phyloP scores from a whole-genome alignment of 2,113 vertebrate genomes.

The Hippocampus mohnikei region DNA sequence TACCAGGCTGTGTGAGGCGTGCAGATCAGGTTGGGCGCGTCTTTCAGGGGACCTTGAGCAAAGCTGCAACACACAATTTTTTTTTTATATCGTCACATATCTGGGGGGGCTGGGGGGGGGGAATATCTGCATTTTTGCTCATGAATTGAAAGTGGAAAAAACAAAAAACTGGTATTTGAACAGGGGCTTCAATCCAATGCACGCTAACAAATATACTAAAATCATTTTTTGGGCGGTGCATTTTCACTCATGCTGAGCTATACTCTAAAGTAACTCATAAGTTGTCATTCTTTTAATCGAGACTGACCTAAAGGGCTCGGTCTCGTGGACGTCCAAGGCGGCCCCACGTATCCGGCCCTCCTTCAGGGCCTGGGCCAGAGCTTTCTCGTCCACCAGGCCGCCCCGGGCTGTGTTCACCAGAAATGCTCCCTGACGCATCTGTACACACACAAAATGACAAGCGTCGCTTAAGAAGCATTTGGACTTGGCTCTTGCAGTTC shows the following conservation, averaged over 20 bases:
- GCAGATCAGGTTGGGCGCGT: slow-evolving; percentile 94
- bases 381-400: slow-evolving; percentile 97
- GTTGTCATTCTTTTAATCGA: not conserved
- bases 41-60: slow-evolving; percentile 91
- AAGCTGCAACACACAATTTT: slow-evolving; percentile 70
- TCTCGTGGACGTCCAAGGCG: slow-evolving; percentile 92
- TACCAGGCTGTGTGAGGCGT: slow-evolving; percentile 98
- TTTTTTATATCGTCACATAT: too few species aligned
- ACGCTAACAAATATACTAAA: too few species aligned
- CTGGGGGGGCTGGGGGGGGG: too few species aligned
- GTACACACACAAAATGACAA: not conserved
- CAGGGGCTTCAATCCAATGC: too few species aligned
- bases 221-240: too few species aligned
- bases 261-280: too few species aligned
- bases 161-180: too few species aligned
- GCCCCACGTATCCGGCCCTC: slow-evolving; percentile 97
- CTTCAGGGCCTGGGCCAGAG: slow-evolving; percentile 93
- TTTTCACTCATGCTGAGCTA: too few species aligned
- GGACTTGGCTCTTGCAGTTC: not conserved
- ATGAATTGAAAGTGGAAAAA: too few species aligned
- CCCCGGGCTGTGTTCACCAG: slow-evolving; percentile 93
- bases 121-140: too few species aligned
- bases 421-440: slow-evolving; percentile 98
- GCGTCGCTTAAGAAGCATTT: too few species aligned
- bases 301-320: slow-evolving; percentile 88